phyloP scores from a whole-genome alignment of 2,888 invertebrate genomes.

The Lymantria dispar region DNA sequence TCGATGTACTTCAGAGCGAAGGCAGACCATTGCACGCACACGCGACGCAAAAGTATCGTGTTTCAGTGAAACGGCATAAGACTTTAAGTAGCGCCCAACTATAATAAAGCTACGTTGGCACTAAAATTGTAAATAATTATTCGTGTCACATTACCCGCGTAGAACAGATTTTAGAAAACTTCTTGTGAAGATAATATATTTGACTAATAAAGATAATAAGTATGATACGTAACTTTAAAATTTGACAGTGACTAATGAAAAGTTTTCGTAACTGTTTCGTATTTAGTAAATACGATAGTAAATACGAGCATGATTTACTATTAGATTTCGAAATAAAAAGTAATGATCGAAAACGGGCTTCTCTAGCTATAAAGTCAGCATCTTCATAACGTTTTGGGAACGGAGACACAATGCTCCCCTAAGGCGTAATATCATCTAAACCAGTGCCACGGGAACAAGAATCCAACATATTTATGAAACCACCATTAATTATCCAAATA shows the following conservation, averaged over 20 bases:
- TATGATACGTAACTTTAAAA: conserved; percentile 23
- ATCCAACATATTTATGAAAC: conserved; percentile 73
- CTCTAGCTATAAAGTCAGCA: conserved; percentile 2
- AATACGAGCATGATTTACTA: conserved; percentile 4
- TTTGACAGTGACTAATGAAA: conserved; percentile 23
- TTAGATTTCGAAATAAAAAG: conserved; percentile 8
- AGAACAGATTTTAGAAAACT: conserved; percentile 27
- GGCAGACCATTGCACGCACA: conserved; percentile 47
- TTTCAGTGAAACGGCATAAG: conserved; percentile 25
- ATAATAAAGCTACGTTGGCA: conserved; percentile 31
- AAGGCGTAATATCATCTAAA: conserved; percentile 44
- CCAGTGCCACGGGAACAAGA: conserved; percentile 59
- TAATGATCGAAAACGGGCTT: conserved; percentile 23
- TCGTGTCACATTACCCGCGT: conserved; percentile 29
- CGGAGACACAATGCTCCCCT: conserved; percentile 44
- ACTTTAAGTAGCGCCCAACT: conserved; percentile 18
- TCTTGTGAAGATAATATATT: conserved; percentile 24
- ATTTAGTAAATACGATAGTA: conserved; percentile 3
- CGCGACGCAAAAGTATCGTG: conserved; percentile 47
- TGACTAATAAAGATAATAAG: conserved; percentile 33
- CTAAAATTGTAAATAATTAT: conserved; percentile 34
- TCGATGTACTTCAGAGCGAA: conserved; percentile 31
- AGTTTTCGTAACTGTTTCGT: conserved; percentile 1
- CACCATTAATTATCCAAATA: conserved; percentile 80
- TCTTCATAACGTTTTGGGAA: conserved; percentile 20